These are phyloP conservation scores for Pseudomyrmex cubaensis DNA, from an alignment of 1,140 invertebrate species.

Conservation along the genomic window DNA sequence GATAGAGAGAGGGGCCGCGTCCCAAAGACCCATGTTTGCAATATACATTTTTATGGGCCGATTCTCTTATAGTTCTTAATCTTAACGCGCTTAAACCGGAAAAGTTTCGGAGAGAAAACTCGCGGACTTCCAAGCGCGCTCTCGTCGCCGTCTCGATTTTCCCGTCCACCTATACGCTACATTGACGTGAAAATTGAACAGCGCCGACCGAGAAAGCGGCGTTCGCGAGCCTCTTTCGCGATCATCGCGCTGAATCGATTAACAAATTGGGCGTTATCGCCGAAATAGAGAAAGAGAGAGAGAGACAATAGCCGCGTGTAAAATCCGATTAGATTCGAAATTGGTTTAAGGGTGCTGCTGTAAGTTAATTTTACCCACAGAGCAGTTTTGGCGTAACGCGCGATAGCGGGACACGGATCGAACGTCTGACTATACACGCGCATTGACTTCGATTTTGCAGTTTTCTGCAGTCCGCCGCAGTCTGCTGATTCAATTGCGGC, in stretches of 20 bases:
- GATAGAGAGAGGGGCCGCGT: background rate
- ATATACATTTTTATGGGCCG: slow-evolving; percentile 68
- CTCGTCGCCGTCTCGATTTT: background rate
- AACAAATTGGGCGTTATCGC: slow-evolving; percentile 11
- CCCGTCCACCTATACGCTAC: background rate
- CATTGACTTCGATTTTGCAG: background rate
- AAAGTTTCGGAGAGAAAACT: slow-evolving; percentile 52
- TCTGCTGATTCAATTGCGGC: background rate
- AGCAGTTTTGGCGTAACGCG: background rate
- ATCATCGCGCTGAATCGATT: background rate
- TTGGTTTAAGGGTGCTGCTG: slow-evolving; percentile 20
- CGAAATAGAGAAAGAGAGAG: slow-evolving; percentile 6
- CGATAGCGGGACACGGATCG: background rate
- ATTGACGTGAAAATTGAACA: slow-evolving; percentile 8
- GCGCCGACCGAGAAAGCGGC: background rate
- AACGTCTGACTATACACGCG: background rate
- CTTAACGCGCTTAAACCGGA: slow-evolving; percentile 52
- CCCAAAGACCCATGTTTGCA: slow-evolving; percentile 60
- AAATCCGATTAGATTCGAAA: slow-evolving; percentile 29
- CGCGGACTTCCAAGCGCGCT: background rate
- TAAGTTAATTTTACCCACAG: slow-evolving; percentile 4
- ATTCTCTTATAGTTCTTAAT: slow-evolving; percentile 60
- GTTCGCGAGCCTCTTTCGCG: background rate
- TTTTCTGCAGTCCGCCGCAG: background rate
- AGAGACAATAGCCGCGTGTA: background rate